Conservation (phyloP, 2,113 vertebrate genomes). For the sheep (Ovis aries) region DNA sequence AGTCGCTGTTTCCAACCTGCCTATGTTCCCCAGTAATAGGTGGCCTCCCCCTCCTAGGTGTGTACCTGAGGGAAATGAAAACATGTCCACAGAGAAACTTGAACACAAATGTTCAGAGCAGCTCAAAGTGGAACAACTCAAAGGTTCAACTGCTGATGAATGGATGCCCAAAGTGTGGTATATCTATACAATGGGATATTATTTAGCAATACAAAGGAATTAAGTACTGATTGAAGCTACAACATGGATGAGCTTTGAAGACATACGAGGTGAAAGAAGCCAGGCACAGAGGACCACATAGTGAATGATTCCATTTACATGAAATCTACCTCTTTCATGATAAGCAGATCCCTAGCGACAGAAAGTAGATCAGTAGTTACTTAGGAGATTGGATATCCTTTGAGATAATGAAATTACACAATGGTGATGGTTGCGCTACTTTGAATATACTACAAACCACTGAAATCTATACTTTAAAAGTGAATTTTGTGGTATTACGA, state of each 20-base stretch:
- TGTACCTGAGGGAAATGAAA: neutral
- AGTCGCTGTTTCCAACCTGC: neutral
- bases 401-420: neutral
- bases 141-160: neutral
- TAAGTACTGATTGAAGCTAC: neutral
- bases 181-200: neutral
- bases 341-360: neutral
- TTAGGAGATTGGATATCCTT: neutral
- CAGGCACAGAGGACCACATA: neutral
- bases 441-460: neutral
- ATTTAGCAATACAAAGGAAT: neutral
- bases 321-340: neutral
- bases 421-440: neutral
- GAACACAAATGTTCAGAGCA: neutral
- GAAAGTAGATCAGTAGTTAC: neutral
- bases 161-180: neutral
- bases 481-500: neutral
- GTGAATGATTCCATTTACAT: neutral
- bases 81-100: neutral
- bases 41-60: neutral
- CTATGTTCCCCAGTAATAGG: neutral
- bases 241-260: neutral
- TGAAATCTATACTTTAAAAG: neutral
- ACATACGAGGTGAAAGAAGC: neutral
- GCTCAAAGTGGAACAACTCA: neutral